Evolutionary conservation across 1,140 invertebrate species (phyloP), one percentile per base, ranked within the genome.

Genomic region (Eulimnadia texana): DNA sequence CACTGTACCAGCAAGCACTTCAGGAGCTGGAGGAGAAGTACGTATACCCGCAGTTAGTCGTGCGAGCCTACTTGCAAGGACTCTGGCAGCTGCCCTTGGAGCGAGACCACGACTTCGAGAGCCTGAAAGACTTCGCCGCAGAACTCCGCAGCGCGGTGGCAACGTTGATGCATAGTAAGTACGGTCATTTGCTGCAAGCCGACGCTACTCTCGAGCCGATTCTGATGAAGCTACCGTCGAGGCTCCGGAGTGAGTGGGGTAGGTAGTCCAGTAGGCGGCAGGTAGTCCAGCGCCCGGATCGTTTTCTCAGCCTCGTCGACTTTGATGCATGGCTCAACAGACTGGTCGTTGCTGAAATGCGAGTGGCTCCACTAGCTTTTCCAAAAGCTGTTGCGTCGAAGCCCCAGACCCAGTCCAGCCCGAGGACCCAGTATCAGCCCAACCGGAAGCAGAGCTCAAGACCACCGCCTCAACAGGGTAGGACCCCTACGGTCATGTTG

Each of bases 21-120:
- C 23, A 53, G 19, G 49, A 61, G 27, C 59, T 61, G 9, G 49
- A 52, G 16, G 29, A 53, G 2, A 54, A 49, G 13, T 61, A 61
- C 11, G 59, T 47, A 3, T 50, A 61, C 19, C 59, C 50, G 24
- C 23, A 61, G n/a, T n/a, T 61, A 11, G 29, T 61, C 1, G 24
- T 50, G 1, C 16, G 50, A 19, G 16, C 50, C 2, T 61, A 52
- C 27, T 25, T 53, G 6, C 16, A 25, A 0, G 19, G 27, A 24
- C 22, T 61, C 10, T n/a, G 25, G 20, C 9, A 54, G 10, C 16
- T 54, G 6, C 59, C 24, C 9, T 10, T 3, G 13, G 3, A 24
- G 16, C 1, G 25, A 56, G 29, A 3, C 25, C 19, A 27, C 2
- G 54, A 56, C 9, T 56, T 56, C 25, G 20, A 22, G 29, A n/a